A percentile compares a stretch with the other conserved stretches of the same genome.
Evolutionary conservation across 2,888 invertebrate species (phyloP).

Genomic region (Kuschelorhynchus macadamiae): DNA sequence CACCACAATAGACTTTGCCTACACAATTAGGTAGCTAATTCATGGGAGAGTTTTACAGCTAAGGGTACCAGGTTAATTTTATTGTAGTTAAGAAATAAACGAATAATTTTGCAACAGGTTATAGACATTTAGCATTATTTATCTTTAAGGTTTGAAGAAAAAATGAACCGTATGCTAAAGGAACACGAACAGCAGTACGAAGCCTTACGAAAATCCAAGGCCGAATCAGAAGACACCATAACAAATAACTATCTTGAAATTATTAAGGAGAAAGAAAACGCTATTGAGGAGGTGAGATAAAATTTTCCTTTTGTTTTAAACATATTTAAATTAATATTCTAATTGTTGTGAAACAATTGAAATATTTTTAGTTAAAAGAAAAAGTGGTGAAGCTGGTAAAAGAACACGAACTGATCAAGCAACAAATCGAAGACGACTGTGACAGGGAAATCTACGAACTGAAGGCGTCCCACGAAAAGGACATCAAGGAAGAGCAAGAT

Average conservation of each 20-base stretch:
- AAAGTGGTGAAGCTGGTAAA: constrained; percentile 69
- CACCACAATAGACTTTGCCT: too few relatives aligned
- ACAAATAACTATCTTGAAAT: constrained; percentile 72
- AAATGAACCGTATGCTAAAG: constrained; percentile 76
- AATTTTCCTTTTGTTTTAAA: constrained; percentile 68
- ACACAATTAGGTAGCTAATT: too few relatives aligned
- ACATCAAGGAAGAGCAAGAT: constrained; percentile 80
- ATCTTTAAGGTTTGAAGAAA: constrained; percentile 77
- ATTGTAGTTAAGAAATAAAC: too few relatives aligned
- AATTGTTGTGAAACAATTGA: neutral
- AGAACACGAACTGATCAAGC: constrained; percentile 83
- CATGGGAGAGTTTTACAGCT: too few relatives aligned
- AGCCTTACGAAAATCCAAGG: constrained; percentile 69
- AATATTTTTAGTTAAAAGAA: constrained; percentile 41
- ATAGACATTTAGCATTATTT: too few relatives aligned
- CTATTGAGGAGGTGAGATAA: constrained; percentile 72
- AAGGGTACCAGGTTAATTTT: too few relatives aligned
- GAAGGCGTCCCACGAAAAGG: constrained; percentile 77
- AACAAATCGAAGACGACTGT: constrained; percentile 87
- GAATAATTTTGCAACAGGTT: too few relatives aligned
- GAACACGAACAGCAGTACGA: constrained; percentile 77
- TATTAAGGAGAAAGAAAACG: constrained; percentile 74
- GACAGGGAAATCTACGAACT: constrained; percentile 87
- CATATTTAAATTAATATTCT: neutral
- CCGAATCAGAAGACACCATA: constrained; percentile 70